Evolutionary conservation across 2,888 invertebrate species (phyloP).

Genomic region (Busseola fusca): DNA sequence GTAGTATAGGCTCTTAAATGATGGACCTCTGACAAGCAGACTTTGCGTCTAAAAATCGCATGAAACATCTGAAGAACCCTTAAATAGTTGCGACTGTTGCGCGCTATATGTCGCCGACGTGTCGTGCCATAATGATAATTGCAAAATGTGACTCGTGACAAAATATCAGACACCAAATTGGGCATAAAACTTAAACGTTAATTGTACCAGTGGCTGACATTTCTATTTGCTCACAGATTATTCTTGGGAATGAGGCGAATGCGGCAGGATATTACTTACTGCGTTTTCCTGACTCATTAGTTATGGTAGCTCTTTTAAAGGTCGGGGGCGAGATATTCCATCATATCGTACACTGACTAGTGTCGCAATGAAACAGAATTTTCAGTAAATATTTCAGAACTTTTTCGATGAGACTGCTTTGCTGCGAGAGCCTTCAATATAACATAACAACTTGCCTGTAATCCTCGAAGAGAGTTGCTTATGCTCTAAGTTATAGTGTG

Average conservation of each 20-base stretch:
- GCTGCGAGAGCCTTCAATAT: too few species aligned
- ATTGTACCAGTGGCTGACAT: slow-evolving; percentile 40
- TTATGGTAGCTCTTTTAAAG: too few species aligned
- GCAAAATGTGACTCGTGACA: slow-evolving; percentile 53
- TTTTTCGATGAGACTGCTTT: too few species aligned
- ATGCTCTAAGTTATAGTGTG: slow-evolving; percentile 1
- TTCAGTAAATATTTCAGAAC: too few species aligned
- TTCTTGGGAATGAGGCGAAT: slow-evolving; percentile 35
- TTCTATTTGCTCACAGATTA: slow-evolving; percentile 41
- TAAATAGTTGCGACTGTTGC: slow-evolving; percentile 13
- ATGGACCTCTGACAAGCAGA: background rate
- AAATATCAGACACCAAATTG: slow-evolving; percentile 55
- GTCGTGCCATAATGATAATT: slow-evolving; percentile 53
- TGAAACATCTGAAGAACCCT: slow-evolving; percentile 6
- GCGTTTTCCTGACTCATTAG: slow-evolving; percentile 31
- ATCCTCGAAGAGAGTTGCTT: too few species aligned
- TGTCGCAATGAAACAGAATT: too few species aligned
- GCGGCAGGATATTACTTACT: slow-evolving; percentile 43
- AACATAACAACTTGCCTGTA: too few species aligned
- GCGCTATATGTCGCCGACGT: slow-evolving; percentile 18
- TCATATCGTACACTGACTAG: too few species aligned
- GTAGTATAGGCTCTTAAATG: too few species aligned
- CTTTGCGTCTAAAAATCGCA: background rate
- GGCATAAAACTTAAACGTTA: slow-evolving; percentile 47
- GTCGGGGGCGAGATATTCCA: too few species aligned